A percentile compares a stretch with the other conserved stretches of the same genome.
These are phyloP conservation scores for Pseudorhiza aurosa DNA, from an alignment of 30 jellyfish, hydroid and myxozoan species.

Conservation along the genomic window DNA sequence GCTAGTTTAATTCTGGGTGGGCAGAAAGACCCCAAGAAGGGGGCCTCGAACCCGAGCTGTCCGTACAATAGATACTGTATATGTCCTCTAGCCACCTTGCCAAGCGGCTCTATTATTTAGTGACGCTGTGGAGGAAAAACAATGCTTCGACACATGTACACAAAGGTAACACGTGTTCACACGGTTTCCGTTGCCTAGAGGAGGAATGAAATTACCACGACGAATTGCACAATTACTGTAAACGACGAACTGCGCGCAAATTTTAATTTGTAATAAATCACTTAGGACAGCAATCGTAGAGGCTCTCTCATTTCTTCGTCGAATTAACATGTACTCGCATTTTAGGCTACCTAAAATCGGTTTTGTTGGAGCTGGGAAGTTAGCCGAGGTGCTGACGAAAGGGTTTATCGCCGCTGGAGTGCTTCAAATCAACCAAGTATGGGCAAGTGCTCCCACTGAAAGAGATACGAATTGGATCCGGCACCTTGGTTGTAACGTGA, in stretches of 20 bases:
- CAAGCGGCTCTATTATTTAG: too few species aligned
- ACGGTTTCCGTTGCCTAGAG: constrained; percentile 43
- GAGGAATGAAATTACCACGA: too few species aligned
- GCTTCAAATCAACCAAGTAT: constrained; percentile 83
- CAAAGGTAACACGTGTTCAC: constrained; percentile 4
- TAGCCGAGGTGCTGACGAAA: constrained; percentile 96
- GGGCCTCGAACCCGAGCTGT: too few species aligned
- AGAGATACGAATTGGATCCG: constrained; percentile 77
- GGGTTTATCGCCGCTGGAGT: constrained; percentile 98
- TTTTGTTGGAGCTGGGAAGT: constrained; percentile 95
- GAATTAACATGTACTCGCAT: constrained; percentile 80
- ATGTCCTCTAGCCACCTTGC: too few species aligned
- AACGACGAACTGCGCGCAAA: too few species aligned
- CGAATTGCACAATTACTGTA: too few species aligned
- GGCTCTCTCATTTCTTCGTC: too few species aligned
- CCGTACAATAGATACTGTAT: too few species aligned
- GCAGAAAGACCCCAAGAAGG: too few species aligned
- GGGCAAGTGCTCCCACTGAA: constrained; percentile 98
- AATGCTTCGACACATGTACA: not conserved
- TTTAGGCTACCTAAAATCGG: constrained; percentile 85
- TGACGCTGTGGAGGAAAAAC: not conserved
- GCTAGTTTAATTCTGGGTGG: not conserved
- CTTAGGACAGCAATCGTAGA: too few species aligned
- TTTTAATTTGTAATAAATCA: too few species aligned
- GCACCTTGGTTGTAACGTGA: constrained; percentile 84